Base-by-base conservation (phyloP, 2,113 vertebrate species). In the Rhipidura dahli region DNA sequence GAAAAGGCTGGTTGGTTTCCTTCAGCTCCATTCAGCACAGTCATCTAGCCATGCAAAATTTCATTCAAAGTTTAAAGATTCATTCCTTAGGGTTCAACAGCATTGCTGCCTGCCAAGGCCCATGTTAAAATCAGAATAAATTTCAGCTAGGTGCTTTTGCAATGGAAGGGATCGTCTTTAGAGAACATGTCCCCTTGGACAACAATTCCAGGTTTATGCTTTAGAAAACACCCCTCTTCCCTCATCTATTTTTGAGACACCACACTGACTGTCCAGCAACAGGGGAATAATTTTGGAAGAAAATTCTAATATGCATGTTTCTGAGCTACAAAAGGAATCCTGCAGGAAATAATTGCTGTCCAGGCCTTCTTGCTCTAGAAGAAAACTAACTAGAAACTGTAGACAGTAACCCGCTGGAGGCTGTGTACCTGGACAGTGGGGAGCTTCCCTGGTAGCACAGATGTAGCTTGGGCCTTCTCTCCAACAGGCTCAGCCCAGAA, bases 11-110 rank as follows among this genome's bases (percentile, higher is more conserved):
- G 35, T 85, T 78, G 54, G 21, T 70, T 94, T 90, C 68, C 75
- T 96, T 93, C 54, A 73, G 78, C 66, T 94, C 78, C 66, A 85
- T 72, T 96, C 77, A 95, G 35, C 63, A 69, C 15, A 73, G 19
- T 73, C 81, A 80, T 79, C 59, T 91, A 87, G 75, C 31, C 79
- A 83, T 64, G 79, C 26, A 87, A 90, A 95, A 88, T 61, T 88
- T 95, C 45, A 88, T 90, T 76, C 68, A 60, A 40, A 84, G 49
- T 71, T 92, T 87, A 65, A 94, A 49, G 57, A 50, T 94, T 86
- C 61, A 71, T 47, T 91, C 73, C 73, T 72, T 61, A 54, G 57
- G 37, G 49, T 77, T 60, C 53, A 79, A 35, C 15, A 72, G 72
- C 44, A 71, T 3, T 71, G 31, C 27, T 73, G 47, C 44, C 51